Evolutionary conservation across 2,113 vertebrate genomes (phyloP), one percentile per base, ranked within the genome.

Genomic region (Chaetura pelagica): DNA sequence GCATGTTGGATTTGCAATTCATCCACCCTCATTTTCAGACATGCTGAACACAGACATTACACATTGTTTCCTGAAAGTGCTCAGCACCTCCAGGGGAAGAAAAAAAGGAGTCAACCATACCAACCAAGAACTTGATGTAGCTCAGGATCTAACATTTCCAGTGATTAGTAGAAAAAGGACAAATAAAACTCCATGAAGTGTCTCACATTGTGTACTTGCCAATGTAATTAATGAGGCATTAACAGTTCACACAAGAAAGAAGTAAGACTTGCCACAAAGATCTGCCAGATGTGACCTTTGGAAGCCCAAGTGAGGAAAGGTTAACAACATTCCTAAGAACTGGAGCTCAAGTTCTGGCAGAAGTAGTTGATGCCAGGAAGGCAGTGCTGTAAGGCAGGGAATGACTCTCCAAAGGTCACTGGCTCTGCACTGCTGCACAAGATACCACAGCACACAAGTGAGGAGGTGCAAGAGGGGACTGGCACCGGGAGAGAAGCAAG

Each of bases 151-250:
- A 54, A 35, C n/a, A 40, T 8, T 82, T 76, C 49, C n/a, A 72
- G 0, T 3, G 26, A 8, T 13, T 2, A 42, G 17, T 0, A 49
- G 34, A 57, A 86, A 64, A 49, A 11, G 32, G 19, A 61, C 40
- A 42, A 42, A 42, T 13, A 12, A 42, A 42, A 14, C 40, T 42
- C 54, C 54, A 42, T 10, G 27, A 72, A 87, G 40, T 0, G 4
- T 30, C 58, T 35, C 4, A 2, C 44, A 32, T 1, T 51, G 32
- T 52, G 55, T 27, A 23, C 74, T n/a, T 69, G 51, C 48, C 81
- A n/a, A 8, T 1, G 48, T 15, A 59, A 93, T 2, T 29, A 46
- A 57, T 68, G 34, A 15, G 6, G 12, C 46, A 73, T 52, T 51
- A 61, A 29, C 0, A 73, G 38, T 27, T 89, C 55, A 54, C 38